Evolutionary conservation across 37 sponge, comb jelly and placozoan species (phyloP).

Genomic region (Tethya wilhelma): DNA sequence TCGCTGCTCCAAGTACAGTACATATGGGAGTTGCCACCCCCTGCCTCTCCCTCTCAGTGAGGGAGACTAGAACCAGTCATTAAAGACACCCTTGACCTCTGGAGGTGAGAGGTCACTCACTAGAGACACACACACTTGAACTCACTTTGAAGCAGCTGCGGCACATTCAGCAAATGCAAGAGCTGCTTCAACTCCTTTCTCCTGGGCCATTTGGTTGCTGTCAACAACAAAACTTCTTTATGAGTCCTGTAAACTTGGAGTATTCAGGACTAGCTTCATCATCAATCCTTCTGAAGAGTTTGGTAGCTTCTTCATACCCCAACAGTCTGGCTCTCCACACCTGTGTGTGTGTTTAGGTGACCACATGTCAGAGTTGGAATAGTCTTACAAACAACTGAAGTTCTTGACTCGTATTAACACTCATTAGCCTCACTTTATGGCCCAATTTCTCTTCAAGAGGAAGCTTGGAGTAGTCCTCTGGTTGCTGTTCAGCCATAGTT

Average conservation of each 20-base stretch:
- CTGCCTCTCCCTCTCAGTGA: too few relatives aligned
- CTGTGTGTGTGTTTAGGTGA: too few relatives aligned
- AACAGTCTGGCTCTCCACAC: conserved; percentile 87
- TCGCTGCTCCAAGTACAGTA: too few relatives aligned
- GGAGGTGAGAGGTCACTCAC: too few relatives aligned
- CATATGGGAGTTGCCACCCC: too few relatives aligned
- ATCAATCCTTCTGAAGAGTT: conserved; percentile 78
- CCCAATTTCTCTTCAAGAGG: conserved; percentile 75
- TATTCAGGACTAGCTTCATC: conserved; percentile 86
- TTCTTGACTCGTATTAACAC: neutral
- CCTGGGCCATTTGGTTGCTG: conserved; percentile 89
- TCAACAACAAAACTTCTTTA: conserved; percentile 92
- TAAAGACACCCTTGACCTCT: too few relatives aligned
- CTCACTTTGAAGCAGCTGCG: conserved; percentile 82
- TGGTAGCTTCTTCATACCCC: conserved; percentile 91
- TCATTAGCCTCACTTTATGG: conserved; percentile 66
- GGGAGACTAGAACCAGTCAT: too few relatives aligned
- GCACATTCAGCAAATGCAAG: conserved; percentile 85
- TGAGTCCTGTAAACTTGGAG: conserved; percentile 62
- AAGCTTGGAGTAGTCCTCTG: conserved; percentile 76
- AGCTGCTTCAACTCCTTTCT: conserved; percentile 92
- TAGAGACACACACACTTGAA: too few relatives aligned
- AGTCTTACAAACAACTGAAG: neutral
- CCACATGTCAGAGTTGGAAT: neutral
- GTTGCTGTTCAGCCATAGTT: conserved; percentile 48